Evolutionary conservation across 2,113 vertebrate species (phyloP), one percentile per base, ranked within the genome.

Genomic region (Cacatua alba): DNA sequence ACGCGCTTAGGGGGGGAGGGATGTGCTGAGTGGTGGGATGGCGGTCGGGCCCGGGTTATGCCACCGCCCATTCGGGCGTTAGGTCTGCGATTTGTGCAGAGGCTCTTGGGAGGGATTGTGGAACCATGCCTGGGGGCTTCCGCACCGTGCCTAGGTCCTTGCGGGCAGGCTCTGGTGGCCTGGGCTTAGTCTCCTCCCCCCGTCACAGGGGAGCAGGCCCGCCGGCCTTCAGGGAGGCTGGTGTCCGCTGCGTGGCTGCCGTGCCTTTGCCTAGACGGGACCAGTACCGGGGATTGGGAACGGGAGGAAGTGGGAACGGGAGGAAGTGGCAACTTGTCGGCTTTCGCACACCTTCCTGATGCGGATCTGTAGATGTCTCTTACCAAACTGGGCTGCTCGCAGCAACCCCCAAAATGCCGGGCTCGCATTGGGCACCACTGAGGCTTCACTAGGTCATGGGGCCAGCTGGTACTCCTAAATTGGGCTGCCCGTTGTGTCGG

Each of bases 11-110:
- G 9, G 9, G 53, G 20, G 13, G 7, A 11, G 4, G 0, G 12
- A 0, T 0, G 21, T 2, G 39, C 3, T 7, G 14, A 2, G 10
- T 1, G 5, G 4, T 2, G 55, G 19, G 6, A 16, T 39, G 33
- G 65, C 4, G 28, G 33, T 7, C 0, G 2, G 6, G 19, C 1
- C 2, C 0, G 1, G 1, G 7, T 2, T 0, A 20, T 1, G 4
- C 0, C 0, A 23, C 0, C 5, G 4, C 3, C n/a, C 0, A 2
- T 1, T n/a, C 1, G 2, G 33, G 37, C 16, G 7, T 5, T 4
- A 3, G 6, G 15, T 3, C 7, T 2, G 3, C 3, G 17, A 5
- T 10, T 3, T 10, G 41, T 4, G 20, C 4, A 3, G 8, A 1
- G 52, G 37, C 17, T 6, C 9, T 2, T 16, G 19, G 46, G 18